phyloP scores from a whole-genome alignment of 1,140 invertebrate genomes.

The Coenobita brevimanus region DNA sequence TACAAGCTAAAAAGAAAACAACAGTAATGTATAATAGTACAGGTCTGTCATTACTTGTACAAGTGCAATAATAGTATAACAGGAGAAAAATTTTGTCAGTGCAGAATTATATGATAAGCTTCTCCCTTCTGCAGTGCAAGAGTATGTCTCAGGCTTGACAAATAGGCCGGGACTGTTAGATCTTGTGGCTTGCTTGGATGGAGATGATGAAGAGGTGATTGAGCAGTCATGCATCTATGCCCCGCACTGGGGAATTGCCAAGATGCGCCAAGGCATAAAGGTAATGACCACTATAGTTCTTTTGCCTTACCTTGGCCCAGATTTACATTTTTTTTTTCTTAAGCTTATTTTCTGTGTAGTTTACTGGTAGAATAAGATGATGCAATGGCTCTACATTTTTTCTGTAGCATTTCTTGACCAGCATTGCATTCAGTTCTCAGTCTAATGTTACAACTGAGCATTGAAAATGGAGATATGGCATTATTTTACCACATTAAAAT shows the following conservation, averaged over 20 bases:
- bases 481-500: too few species aligned
- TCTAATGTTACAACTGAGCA: too few species aligned
- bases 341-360: neutral
- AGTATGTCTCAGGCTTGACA: slow-evolving; percentile 82
- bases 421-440: neutral
- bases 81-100: too few species aligned
- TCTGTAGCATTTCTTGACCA: slow-evolving; percentile 11
- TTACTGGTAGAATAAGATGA: too few species aligned
- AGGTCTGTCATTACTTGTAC: too few species aligned
- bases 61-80: too few species aligned
- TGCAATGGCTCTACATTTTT: neutral
- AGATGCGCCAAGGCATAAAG: slow-evolving; percentile 77
- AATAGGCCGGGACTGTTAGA: slow-evolving; percentile 82
- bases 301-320: neutral
- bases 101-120: too few species aligned
- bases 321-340: slow-evolving; percentile 7
- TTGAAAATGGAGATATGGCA: too few species aligned
- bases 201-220: slow-evolving; percentile 77
- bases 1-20: too few species aligned
- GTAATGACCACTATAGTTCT: slow-evolving; percentile 2
- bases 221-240: slow-evolving; percentile 85
- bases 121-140: slow-evolving; percentile 79
- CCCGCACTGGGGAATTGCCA: slow-evolving; percentile 85
- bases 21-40: too few species aligned
- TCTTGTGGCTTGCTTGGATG: slow-evolving; percentile 81